A percentile compares a stretch with the other conserved stretches of the same genome.
phyloP scores from a whole-genome alignment of 2,797 vertebrate genomes.

The Smutsia gigantea region DNA sequence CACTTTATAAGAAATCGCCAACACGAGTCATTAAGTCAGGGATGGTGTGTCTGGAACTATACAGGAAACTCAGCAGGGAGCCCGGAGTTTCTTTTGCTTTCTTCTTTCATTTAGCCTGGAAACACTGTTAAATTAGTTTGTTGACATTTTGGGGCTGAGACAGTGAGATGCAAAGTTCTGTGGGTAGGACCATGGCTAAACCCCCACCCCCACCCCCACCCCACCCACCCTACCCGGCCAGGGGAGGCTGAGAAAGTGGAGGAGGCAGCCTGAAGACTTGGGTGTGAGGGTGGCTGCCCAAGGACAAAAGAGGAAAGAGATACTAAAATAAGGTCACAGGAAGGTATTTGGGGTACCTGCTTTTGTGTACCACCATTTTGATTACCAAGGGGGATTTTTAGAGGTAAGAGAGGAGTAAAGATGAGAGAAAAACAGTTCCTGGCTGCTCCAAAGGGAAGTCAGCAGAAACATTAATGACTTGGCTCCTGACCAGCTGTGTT shows the following conservation, averaged over 20 bases:
- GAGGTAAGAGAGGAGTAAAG: background rate
- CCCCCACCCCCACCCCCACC: background rate
- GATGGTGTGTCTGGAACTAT: background rate
- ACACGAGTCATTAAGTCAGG: background rate
- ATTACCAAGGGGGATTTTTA: background rate
- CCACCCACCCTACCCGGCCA: too few species aligned
- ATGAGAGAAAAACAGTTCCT: background rate
- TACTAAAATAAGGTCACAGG: rapidly evolving
- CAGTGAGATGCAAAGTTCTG: background rate
- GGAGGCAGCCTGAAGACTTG: background rate
- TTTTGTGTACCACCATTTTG: rapidly evolving
- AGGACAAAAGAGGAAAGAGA: background rate
- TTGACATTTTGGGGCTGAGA: background rate
- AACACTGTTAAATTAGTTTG: background rate
- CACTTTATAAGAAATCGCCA: background rate
- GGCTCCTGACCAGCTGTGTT: background rate
- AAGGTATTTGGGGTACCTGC: too few species aligned
- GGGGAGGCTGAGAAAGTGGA: background rate
- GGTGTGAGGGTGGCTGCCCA: background rate
- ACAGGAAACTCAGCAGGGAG: background rate
- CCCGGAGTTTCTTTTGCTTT: background rate
- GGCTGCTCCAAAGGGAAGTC: background rate
- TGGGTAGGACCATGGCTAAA: background rate
- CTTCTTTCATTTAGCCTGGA: background rate
- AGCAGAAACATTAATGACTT: background rate